Evolutionary conservation across 1,140 invertebrate genomes (phyloP).

Genomic region (Cyrtorhinus lividipennis): DNA sequence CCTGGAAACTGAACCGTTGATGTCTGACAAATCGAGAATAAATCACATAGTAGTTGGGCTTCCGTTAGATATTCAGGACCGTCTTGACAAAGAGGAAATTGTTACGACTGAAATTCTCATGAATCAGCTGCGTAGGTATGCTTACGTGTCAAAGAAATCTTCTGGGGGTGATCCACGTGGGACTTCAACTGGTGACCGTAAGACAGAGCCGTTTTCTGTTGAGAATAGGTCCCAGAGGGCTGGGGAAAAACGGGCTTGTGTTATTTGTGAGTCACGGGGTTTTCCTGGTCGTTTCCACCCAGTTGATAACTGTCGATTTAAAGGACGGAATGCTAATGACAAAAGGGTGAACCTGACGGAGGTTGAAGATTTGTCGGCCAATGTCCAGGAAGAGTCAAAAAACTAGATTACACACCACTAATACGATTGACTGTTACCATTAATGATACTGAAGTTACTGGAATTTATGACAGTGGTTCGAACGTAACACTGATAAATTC

Average conservation of each 20-base stretch:
- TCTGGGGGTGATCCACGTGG: background rate
- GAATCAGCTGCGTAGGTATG: background rate
- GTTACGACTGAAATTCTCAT: slow-evolving; percentile 20
- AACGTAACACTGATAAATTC: slow-evolving; percentile 20
- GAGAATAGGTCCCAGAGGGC: background rate
- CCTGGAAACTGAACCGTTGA: slow-evolving; percentile 4
- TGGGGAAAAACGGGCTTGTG: slow-evolving; percentile 12
- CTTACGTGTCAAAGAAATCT: slow-evolving; percentile 13
- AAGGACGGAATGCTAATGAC: slow-evolving; percentile 12
- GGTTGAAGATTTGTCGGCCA: background rate
- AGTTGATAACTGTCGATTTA: background rate
- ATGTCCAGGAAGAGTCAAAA: slow-evolving; percentile 14
- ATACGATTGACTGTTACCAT: slow-evolving; percentile 12
- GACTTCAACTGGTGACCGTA: background rate
- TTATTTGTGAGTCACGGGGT: slow-evolving; percentile 20
- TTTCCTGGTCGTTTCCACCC: background rate
- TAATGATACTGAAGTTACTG: slow-evolving; percentile 5
- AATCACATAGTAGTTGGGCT: slow-evolving; percentile 26
- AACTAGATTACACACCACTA: slow-evolving; percentile 13
- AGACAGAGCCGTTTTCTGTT: slow-evolving; percentile 20
- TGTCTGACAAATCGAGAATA: slow-evolving; percentile 24
- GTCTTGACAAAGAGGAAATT: slow-evolving; percentile 24
- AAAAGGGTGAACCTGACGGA: slow-evolving; percentile 11
- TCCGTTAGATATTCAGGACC: slow-evolving; percentile 26
- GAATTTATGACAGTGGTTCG: slow-evolving; percentile 17